Evolutionary conservation across 2,797 vertebrate genomes (phyloP), one percentile per base, ranked within the genome.

Genomic region (Periparus ater): DNA sequence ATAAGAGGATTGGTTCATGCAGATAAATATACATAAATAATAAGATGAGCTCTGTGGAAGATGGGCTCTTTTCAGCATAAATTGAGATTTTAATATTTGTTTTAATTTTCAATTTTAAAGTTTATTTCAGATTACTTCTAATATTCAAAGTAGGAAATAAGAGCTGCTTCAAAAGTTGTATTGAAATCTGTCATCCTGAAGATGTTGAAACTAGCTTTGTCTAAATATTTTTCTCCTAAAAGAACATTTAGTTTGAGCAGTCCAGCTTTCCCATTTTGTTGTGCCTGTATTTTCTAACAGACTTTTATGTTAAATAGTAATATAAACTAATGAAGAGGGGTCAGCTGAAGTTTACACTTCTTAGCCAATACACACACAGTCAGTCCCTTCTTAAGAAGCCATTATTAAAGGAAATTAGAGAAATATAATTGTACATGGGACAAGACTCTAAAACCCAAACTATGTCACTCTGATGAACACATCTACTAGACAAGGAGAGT

Each of bases 81-180:
- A 68, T 29, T 60, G 55, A 67, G 26, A 71, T 85, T 58, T 87
- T 63, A 82, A 8, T 86, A 66, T 70, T 88, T 93, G 62, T 81
- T 94, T 92, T 73, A 55, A 78, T 79, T 94, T 66, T 93, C 27
- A 54, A 36, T 74, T 93, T 86, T 66, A 89, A 90, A 68, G 23
- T 76, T 92, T 84, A 65, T 81, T 91, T 93, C 70, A 44, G 84
- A 65, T 54, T 36, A 45, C 27, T 86, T 11, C 68, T 77, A 57
- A 85, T 83, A 80, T 38, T 81, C 36, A 81, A 84, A 91, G 88
- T 26, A 68, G 62, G 58, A 92, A 86, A 79, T 19, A 6, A 29
- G 38, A 62, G 5, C 20, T 61, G 5, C 76, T 78, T 50, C 5
- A 22, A 62, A 86, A 90, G 47, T 51, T 1, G 1, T 21, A 53